Percentiles rank a stretch among this genome's conserved stretches.
These are phyloP conservation scores for Lacerta viridis DNA, from an alignment of 2,797 vertebrate species.

Conservation along the genomic window DNA sequence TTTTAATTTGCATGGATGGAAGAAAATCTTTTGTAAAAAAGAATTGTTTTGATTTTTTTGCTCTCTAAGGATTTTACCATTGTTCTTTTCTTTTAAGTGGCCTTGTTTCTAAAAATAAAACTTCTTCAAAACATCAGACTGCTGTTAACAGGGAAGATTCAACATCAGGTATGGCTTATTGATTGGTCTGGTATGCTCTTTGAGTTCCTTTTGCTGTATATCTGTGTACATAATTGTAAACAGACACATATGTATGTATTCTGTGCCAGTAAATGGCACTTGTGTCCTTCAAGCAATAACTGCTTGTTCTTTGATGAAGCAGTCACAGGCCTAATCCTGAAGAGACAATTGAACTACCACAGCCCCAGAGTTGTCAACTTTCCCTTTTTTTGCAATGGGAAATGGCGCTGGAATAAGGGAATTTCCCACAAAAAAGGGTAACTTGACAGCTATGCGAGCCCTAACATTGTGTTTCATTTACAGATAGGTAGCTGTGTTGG, in stretches of 20 bases:
- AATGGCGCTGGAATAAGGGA: no score
- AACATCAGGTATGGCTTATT: conserved; percentile 70
- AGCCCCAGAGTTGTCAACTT: no score
- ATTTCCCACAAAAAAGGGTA: no score
- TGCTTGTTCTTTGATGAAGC: background rate
- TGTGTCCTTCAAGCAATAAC: background rate
- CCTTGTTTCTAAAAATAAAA: conserved; percentile 36
- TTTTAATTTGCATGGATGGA: background rate
- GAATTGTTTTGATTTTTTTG: accelerated
- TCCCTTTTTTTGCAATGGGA: no score
- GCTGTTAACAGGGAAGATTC: conserved; percentile 4
- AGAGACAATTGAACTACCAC: background rate
- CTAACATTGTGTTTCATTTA: no score
- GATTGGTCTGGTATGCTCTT: conserved; percentile 29
- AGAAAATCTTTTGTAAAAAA: background rate
- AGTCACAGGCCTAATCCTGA: background rate
- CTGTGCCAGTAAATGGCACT: background rate
- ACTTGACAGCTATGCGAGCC: no score
- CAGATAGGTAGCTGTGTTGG: no score
- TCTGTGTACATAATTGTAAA: background rate
- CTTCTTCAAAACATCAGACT: background rate
- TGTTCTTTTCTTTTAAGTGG: conserved; percentile 65
- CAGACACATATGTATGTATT: background rate
- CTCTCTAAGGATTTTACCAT: conserved; percentile 31
- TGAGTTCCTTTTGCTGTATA: background rate